Percentiles rank a stretch among this genome's conserved stretches.
These are phyloP conservation scores for Dermolepida albohirtum DNA, from an alignment of 2,888 invertebrate species.

Conservation along the genomic window DNA sequence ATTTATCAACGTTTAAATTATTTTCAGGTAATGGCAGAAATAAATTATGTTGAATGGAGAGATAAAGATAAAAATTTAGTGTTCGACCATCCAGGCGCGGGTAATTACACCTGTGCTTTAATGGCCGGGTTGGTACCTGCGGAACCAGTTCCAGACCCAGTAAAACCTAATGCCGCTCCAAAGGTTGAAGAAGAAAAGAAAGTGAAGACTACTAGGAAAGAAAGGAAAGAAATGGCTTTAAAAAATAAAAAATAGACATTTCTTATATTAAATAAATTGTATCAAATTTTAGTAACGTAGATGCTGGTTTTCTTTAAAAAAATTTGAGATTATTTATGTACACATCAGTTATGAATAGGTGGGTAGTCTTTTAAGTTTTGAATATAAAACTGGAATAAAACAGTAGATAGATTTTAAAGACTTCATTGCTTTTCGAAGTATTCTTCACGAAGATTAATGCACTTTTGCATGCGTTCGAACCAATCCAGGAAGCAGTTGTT, in stretches of 20 bases:
- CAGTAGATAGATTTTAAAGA: too few relatives aligned
- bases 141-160: conserved; percentile 45
- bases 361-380: too few relatives aligned
- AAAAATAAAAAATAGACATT: conserved; percentile 32
- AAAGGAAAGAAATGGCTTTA: conserved; percentile 40
- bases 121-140: conserved; percentile 60
- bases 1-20: neutral
- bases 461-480: too few relatives aligned
- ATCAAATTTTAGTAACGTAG: too few relatives aligned
- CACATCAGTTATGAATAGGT: too few relatives aligned
- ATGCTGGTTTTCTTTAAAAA: too few relatives aligned
- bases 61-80: conserved; percentile 57
- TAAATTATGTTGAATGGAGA: conserved; percentile 65
- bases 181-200: conserved; percentile 34
- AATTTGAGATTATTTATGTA: too few relatives aligned
- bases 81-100: conserved; percentile 67
- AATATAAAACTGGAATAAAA: too few relatives aligned
- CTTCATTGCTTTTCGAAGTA: too few relatives aligned
- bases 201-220: conserved; percentile 44
- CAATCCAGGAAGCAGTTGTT: too few relatives aligned
- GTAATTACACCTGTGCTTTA: conserved; percentile 66
- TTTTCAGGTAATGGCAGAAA: conserved; percentile 57
- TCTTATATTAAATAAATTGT: too few relatives aligned
- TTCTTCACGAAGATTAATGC: too few relatives aligned
- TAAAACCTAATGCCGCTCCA: conserved; percentile 41